Evolutionary conservation across 2,888 invertebrate genomes (phyloP).

Genomic region (Lobophora halterata): DNA sequence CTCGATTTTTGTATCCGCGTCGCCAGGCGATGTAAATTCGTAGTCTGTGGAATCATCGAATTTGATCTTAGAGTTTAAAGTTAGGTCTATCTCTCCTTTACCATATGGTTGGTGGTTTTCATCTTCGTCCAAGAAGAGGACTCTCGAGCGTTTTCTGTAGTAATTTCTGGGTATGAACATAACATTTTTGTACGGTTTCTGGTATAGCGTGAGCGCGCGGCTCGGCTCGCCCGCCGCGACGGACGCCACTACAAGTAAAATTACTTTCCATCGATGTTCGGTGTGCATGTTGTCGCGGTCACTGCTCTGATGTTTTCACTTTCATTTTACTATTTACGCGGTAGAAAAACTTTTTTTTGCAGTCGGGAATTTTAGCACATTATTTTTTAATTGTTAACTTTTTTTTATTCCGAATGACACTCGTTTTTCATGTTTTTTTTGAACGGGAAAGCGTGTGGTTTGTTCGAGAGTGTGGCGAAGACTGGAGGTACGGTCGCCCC

Average conservation of each 20-base stretch:
- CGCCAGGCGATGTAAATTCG: slow-evolving; percentile 66
- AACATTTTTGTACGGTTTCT: slow-evolving; percentile 54
- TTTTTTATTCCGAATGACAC: slow-evolving; percentile 27
- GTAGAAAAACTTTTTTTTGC: slow-evolving; percentile 26
- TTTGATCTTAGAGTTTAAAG: slow-evolving; percentile 65
- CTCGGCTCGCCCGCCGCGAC: slow-evolving; percentile 63
- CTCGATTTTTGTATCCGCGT: slow-evolving; percentile 35
- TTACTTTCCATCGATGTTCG: slow-evolving; percentile 76
- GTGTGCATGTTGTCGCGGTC: slow-evolving; percentile 73
- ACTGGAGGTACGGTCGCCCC: slow-evolving; percentile 31
- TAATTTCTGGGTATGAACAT: slow-evolving; percentile 67
- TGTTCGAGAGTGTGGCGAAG: slow-evolving; percentile 31
- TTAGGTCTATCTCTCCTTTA: slow-evolving; percentile 68
- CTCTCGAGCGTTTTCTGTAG: slow-evolving; percentile 47
- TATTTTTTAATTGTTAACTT: slow-evolving; percentile 35
- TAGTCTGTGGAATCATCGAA: slow-evolving; percentile 73
- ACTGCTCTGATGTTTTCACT: slow-evolving; percentile 68
- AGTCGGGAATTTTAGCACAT: slow-evolving; percentile 38
- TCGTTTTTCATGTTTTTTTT: slow-evolving; percentile 44
- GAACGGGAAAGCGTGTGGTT: slow-evolving; percentile 34
- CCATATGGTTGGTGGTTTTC: slow-evolving; percentile 60
- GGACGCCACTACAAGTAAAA: slow-evolving; percentile 61
- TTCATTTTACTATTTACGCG: slow-evolving; percentile 54
- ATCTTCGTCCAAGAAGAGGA: slow-evolving; percentile 66
- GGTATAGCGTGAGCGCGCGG: slow-evolving; percentile 64